Evolutionary conservation across 2,888 invertebrate genomes (phyloP), one percentile per base, ranked within the genome.

Genomic region (Junonia oenone): DNA sequence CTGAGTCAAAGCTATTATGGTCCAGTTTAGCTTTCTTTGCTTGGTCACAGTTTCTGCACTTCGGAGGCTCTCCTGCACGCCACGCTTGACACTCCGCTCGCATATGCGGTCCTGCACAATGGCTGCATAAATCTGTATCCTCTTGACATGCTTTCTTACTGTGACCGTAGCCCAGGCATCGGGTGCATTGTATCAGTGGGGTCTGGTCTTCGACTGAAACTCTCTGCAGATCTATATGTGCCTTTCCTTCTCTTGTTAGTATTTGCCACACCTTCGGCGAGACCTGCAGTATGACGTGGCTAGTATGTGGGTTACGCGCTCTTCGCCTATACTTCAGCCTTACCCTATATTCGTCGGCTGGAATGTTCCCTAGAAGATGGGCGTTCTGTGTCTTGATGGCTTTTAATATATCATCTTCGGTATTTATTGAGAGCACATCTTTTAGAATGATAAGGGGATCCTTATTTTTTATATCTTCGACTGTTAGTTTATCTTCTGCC

Each of bases 151-250:
- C 11, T 14, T 11, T 31, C 6, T 33, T 31, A 6, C 38, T 26
- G 29, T 53, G 37, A 5, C 45, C 46, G 11, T 38, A 35, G 2
- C 52, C 46, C 35, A 46, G 27, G 38, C 46, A 52, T 8, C 33
- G 14, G 6, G 46, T 45, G 9, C 46, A 52, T 13, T 52, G 52
- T 3, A 46, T 26, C 0, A 52, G 38, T 0, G 52, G 52, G 4
- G 52, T 27, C 6, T 52, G 46, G 13, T 52, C 46, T 8, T 22
- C 29, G 3, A 46, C 46, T 1, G 15, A 2, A 1, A 52, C 38
- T 9, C 38, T 19, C n/a, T 52, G 52, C 9, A 46, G 15, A 22
- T 52, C 52, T 4, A 52, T n/a, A n/a, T n/a, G n/a, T n/a, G n/a
- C 11, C 11, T 11, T 31, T 1, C 31, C 31, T 11, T 9, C n/a